A percentile compares a stretch with the other conserved stretches of the same genome.
Conservation (phyloP, 2,888 invertebrate species). For the Acronicta psi region DNA sequence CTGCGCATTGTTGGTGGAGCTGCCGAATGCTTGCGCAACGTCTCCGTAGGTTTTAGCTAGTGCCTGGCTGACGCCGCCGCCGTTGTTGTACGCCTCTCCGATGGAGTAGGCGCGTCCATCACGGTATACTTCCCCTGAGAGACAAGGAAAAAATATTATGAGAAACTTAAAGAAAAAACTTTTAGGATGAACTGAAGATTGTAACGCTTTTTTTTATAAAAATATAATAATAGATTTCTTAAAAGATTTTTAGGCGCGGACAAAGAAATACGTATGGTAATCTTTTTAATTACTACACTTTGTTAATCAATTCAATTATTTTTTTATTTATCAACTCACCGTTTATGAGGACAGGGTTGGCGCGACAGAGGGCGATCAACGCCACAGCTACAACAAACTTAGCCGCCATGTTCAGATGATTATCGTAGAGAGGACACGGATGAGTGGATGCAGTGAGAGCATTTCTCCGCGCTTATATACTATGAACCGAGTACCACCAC, state of each 20-base stretch:
- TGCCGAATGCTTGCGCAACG: constrained; percentile 54
- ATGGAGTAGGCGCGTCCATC: constrained; percentile 75
- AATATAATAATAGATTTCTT: no score
- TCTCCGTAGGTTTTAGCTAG: constrained; percentile 68
- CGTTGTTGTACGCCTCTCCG: constrained; percentile 72
- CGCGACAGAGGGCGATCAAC: constrained; percentile 74
- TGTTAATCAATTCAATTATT: no score
- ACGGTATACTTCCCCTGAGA: constrained; percentile 73
- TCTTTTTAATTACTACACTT: no score
- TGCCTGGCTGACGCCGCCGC: constrained; percentile 67
- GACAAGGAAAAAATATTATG: constrained; percentile 15
- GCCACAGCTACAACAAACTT: constrained; percentile 78
- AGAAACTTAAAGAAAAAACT: not conserved
- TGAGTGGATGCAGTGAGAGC: constrained; percentile 86
- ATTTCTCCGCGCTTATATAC: constrained; percentile 87
- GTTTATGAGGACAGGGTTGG: constrained; percentile 76
- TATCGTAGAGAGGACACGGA: constrained; percentile 68
- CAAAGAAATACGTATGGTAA: not conserved
- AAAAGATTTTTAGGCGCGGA: no score
- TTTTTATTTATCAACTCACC: constrained; percentile 70
- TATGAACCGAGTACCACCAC: constrained; percentile 64
- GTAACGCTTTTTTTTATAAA: no score
- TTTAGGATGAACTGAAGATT: no score
- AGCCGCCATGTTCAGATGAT: constrained; percentile 74
- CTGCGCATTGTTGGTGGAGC: constrained; percentile 40